phyloP scores from a whole-genome alignment of 2,888 invertebrate species.

The Creontiades dilutus region DNA sequence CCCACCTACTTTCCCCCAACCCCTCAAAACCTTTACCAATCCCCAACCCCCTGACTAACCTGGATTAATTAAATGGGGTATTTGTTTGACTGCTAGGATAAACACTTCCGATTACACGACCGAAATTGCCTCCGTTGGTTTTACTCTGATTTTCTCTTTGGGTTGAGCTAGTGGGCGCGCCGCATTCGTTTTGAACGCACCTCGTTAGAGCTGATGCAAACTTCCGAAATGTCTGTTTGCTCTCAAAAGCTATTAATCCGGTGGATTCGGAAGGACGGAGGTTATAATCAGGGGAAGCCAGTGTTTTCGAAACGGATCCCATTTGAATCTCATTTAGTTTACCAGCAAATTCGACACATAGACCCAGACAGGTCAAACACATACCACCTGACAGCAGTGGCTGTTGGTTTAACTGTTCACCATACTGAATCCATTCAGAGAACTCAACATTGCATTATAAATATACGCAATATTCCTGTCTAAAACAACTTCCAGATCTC shows the following conservation, averaged over 20 bases:
- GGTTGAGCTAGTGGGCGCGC: not conserved
- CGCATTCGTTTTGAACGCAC: conserved; percentile 54
- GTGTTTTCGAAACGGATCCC: conserved; percentile 14
- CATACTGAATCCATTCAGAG: no score
- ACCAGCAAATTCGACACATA: not conserved
- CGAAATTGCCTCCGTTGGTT: conserved; percentile 55
- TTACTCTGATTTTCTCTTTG: conserved; percentile 54
- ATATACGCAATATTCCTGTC: no score
- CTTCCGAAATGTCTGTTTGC: conserved; percentile 57
- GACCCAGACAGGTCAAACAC: not conserved
- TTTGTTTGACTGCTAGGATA: conserved; percentile 59
- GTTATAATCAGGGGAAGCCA: conserved; percentile 9
- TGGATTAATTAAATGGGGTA: conserved; percentile 66
- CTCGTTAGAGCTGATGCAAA: conserved; percentile 57
- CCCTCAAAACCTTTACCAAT: not conserved
- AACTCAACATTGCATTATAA: no score
- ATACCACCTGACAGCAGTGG: no score
- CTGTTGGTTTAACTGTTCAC: no score
- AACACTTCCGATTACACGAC: conserved; percentile 65
- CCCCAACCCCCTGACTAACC: conserved; percentile 27
- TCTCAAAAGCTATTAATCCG: conserved; percentile 65
- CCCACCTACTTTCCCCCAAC: not conserved
- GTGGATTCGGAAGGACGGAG: not conserved
- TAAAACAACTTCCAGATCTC: no score
- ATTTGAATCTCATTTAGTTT: conserved; percentile 11